Base-by-base conservation (phyloP, 1,140 invertebrate genomes). In the Drosophila kikkawai region DNA sequence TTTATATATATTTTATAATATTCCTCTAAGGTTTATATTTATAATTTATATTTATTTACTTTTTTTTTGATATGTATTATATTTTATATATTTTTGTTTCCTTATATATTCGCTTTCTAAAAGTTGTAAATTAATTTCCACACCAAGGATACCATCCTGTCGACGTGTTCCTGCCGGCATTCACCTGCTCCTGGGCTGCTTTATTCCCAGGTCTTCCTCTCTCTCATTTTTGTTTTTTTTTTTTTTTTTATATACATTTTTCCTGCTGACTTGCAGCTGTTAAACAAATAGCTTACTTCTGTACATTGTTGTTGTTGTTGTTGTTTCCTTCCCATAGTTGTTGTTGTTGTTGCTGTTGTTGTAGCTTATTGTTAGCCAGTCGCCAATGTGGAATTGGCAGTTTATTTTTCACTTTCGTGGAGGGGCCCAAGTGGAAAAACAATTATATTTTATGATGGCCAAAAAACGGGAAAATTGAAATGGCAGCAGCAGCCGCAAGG, bases 231-330 rank as follows among this genome's bases (percentile, higher is more conserved):
- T 11, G n/a, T n/a, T n/a, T n/a, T 3, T 36, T 3, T 11, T 0
- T 7, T 8, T 68, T 48, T 80, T n/a, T 50, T 11, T 32, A n/a
- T 75, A 50, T 57, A 44, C 39, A 45, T 76, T 57, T 60, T 88
- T 88, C 66, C 59, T 88, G 84, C 85, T 88, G 84, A 88, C 85
- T 88, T 88, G 84, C 84, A 88, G 84, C 80, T 90, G 80, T 88
- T 88, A 78, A 88, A 88, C 85, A 88, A 88, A 88, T 88, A 81
- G 80, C 84, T 88, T 87, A 87, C 81, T 84, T 87, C 51, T 80
- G 74, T 59, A 47, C 53, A 85, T 81, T 80, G 65, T 77, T 65
- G 63, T 17, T 79, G 39, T 48, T 64, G 41, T 32, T 64, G 47
- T 4, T 9, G 11, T 47, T 26, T 26, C 7, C 22, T 26, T 22